Base-by-base conservation (phyloP, 2,888 invertebrate species). In the Eristalis pertinax region DNA sequence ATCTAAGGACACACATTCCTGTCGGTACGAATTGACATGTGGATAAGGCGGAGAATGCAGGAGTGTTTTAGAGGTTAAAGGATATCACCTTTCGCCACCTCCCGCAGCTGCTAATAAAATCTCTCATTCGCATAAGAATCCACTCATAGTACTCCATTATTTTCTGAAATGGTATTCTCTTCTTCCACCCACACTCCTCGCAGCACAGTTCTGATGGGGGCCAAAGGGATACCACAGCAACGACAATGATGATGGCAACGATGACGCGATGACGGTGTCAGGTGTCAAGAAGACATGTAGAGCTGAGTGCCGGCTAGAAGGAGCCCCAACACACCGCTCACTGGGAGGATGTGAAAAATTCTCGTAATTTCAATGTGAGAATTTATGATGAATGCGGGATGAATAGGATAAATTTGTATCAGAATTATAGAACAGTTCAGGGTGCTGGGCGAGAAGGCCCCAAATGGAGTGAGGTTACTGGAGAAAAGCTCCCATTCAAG, bases 141-240 rank as follows among this genome's bases (percentile, higher is more conserved):
- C 83, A 86, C 86, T 82, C 78, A 82, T 74, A 70, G 82, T 82
- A 82, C 86, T 86, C 86, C 74, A 86, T 86, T 86, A 86, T 86
- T 86, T 83, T 78, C 41, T 79, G 82, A 62, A 62, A 82, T 35
- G 62, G 56, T 63, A 68, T 81, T 64, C 58, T 35, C 69, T 65
- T 75, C 69, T 72, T 56, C 10, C 38, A 58, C 64, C 65, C 64
- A 41, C 15, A 2, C 64, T 75, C 69, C 73, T 62, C 7, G 5
- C 32, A 4, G 5, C 32, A 32, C 32, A 4, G 7, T 50, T 64
- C 50, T 65, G 72, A 62, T 74, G 68, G 73, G 67, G 74, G 70
- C 82, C 78, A 70, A 72, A 78, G 72, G 86, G 78, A 82, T 83
- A 73, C 78, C 70, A 75, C 75, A 60, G 69, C 35, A 74, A 82